Evolutionary conservation across 1,140 invertebrate genomes (phyloP).

Genomic region (Drosophila sproati): DNA sequence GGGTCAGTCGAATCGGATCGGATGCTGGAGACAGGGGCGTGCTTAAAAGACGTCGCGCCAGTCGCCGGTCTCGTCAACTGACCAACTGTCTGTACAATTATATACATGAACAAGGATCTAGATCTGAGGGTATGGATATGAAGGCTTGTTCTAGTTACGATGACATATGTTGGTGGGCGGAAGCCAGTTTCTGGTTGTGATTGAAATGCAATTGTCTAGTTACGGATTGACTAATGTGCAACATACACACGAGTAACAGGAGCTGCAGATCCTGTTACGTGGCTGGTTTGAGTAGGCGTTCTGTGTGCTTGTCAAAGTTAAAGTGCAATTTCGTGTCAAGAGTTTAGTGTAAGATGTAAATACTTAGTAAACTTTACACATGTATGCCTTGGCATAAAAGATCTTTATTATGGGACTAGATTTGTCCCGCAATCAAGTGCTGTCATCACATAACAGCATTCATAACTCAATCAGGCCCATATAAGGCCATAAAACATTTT

Average conservation of each 20-base stretch:
- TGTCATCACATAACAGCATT: conserved; percentile 50
- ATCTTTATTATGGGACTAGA: background rate
- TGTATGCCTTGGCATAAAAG: background rate
- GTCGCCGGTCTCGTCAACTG: conserved; percentile 60
- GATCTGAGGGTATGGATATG: conserved; percentile 18
- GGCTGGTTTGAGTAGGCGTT: conserved; percentile 12
- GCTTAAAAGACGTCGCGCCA: conserved; percentile 67
- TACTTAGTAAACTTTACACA: conserved; percentile 19
- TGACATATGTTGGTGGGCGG: conserved; percentile 51
- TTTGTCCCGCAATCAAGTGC: background rate
- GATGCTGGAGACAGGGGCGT: conserved; percentile 79
- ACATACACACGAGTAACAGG: conserved; percentile 14
- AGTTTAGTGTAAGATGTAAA: conserved; percentile 34
- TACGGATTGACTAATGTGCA: conserved; percentile 64
- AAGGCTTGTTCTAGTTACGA: conserved; percentile 30
- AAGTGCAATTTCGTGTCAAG: conserved; percentile 52
- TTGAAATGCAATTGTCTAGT: conserved; percentile 65
- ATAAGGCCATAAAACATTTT: conserved; percentile 41
- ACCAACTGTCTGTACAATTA: conserved; percentile 59
- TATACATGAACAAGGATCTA: conserved; percentile 2
- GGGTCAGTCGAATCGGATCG: conserved; percentile 45
- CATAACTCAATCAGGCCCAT: conserved; percentile 70
- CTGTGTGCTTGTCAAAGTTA: conserved; percentile 38
- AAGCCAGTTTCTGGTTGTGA: conserved; percentile 39
- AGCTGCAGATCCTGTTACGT: conserved; percentile 14